These are phyloP conservation scores for Brenthis daphne DNA, from an alignment of 2,888 invertebrate species.

Conservation along the genomic window DNA sequence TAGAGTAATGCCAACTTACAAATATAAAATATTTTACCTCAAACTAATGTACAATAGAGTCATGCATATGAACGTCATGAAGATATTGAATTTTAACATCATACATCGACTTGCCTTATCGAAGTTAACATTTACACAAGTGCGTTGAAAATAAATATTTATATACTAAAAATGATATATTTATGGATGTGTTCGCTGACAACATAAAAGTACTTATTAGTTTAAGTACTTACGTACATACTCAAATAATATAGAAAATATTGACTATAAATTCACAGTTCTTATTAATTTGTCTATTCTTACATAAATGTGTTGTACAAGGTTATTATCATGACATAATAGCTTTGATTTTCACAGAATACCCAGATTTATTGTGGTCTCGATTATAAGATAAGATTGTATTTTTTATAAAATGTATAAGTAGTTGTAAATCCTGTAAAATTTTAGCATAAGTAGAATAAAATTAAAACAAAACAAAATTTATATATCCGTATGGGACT, in stretches of 20 bases:
- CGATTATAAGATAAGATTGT: too few species aligned
- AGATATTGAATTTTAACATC: conserved; percentile 15
- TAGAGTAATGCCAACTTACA: background rate
- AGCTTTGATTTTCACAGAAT: too few species aligned
- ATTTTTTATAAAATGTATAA: too few species aligned
- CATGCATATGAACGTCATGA: background rate
- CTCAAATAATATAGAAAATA: too few species aligned
- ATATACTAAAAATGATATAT: conserved; percentile 15
- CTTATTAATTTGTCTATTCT: conserved; percentile 12
- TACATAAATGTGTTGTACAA: conserved; percentile 16
- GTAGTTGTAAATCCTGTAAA: too few species aligned
- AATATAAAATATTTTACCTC: background rate
- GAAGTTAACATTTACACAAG: conserved; percentile 30
- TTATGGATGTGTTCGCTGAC: conserved; percentile 19
- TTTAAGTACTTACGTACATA: too few species aligned
- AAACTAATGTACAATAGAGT: background rate
- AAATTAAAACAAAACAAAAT: too few species aligned
- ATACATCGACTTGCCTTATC: conserved; percentile 24
- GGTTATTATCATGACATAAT: too few species aligned
- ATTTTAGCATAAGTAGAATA: too few species aligned
- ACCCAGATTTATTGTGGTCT: too few species aligned
- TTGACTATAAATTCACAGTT: too few species aligned
- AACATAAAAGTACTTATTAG: background rate
- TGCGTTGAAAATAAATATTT: conserved; percentile 23
- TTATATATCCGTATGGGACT: too few species aligned